Conservation (phyloP, 1,140 invertebrate species). For the Muscidifurax raptorellus region DNA sequence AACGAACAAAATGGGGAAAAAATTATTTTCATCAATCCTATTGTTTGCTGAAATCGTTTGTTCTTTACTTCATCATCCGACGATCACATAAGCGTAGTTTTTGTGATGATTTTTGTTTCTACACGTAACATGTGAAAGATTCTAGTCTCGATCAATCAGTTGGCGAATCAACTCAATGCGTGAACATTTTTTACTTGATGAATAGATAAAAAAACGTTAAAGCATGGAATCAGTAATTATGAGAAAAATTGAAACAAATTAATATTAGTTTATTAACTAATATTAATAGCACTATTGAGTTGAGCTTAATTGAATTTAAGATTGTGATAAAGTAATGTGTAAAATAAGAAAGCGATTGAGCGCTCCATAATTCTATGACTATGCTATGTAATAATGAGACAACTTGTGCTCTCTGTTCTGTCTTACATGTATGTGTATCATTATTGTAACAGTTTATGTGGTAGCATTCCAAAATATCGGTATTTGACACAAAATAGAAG, state of each 20-base stretch:
- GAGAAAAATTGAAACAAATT: neutral
- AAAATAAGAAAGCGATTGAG: constrained; percentile 5
- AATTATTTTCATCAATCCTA: neutral
- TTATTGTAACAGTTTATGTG: constrained; percentile 21
- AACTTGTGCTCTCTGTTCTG: constrained; percentile 20
- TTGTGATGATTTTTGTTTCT: constrained; percentile 19
- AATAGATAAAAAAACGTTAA: constrained; percentile 16
- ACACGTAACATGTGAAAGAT: constrained; percentile 42
- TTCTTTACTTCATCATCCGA: constrained; percentile 16
- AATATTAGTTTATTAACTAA: no score
- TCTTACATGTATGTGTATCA: constrained; percentile 8
- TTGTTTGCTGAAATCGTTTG: neutral
- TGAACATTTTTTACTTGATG: constrained; percentile 42
- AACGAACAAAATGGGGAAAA: neutral
- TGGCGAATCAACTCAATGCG: constrained; percentile 38
- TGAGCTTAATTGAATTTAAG: constrained; percentile 45
- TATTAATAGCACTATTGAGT: constrained; percentile 20
- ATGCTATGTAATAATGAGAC: constrained; percentile 7
- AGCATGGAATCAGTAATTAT: constrained; percentile 6
- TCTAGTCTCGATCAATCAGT: constrained; percentile 48
- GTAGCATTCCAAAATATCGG: constrained; percentile 53
- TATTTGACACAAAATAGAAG: constrained; percentile 19
- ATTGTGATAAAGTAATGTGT: constrained; percentile 44
- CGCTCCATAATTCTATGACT: constrained; percentile 8
- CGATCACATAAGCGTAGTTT: constrained; percentile 24